Base-by-base conservation (phyloP, 2,888 invertebrate genomes). In the Hydraecia micacea region DNA sequence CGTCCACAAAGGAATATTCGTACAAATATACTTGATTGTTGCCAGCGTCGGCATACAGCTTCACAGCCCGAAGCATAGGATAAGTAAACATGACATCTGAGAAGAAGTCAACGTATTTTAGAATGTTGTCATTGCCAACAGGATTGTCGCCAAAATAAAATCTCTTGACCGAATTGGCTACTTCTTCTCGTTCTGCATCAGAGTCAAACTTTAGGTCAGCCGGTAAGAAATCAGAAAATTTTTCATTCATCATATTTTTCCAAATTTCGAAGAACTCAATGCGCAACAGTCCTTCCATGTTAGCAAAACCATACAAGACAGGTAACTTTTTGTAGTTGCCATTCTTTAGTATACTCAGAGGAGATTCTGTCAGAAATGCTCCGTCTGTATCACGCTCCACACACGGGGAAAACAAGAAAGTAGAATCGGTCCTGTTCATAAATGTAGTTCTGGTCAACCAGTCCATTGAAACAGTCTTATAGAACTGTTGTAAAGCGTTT, bases 401-500 rank as follows among this genome's bases (percentile, higher is more conserved):
- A 74, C 91, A 90, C 0, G 91, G 90, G 0, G 89, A 77, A 63
- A 90, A 90, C 0, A 75, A 65, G 60, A 89, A 85, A 11, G 84
- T 85, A 0, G 89, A 86, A 79, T 92, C 89, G 15, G 76, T 52
- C 73, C 74, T 84, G 39, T 79, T 52, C 0, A 79, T 6, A 49
- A 90, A 88, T 0, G 81, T 9, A 39, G 93, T 91, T 36, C 86
- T 85, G 0, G 92, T 67, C 25, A 79, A 67, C 5, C 42, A 32
- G 7, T 79, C 52, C 9, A 67, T 36, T 69, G 79, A 62, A 0
- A 85, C 72, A 15, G 87, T 90, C 77, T 89, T 93, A 68, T 91
- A 94, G 81, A 94, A 95, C 7, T 91, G 68, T 90, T 94, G 92
- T 21, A 95, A 80, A 4, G 90, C 90, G 11, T 87, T 75, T 7